Evolutionary conservation across 2,113 vertebrate species (phyloP).

Genomic region (Tragulus kanchil): DNA sequence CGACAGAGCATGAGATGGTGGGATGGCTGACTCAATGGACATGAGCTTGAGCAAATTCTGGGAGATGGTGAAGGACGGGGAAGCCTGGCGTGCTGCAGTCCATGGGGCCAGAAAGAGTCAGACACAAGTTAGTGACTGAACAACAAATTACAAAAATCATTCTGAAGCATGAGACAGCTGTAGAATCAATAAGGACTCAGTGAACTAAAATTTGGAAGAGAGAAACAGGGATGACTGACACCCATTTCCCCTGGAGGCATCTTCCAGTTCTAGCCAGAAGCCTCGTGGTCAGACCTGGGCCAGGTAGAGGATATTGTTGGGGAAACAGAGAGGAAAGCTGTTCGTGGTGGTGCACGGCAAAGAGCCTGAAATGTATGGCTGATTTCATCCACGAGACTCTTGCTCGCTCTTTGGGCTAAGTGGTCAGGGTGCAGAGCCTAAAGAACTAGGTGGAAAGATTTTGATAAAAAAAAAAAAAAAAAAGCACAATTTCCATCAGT

Average conservation of each 20-base stretch:
- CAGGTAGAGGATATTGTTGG: not conserved
- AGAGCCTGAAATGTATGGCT: not conserved
- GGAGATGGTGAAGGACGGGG: not conserved
- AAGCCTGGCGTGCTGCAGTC: not conserved
- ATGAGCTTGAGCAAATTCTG: not conserved
- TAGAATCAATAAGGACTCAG: not conserved
- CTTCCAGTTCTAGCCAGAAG: not conserved
- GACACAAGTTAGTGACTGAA: not conserved
- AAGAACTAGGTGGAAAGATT: not conserved
- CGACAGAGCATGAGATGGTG: not conserved
- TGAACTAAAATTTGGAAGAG: not conserved
- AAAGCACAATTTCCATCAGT: not conserved
- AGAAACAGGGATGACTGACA: not conserved
- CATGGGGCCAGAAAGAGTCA: not conserved
- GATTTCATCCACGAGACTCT: not conserved
- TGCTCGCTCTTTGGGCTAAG: not conserved
- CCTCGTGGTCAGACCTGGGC: not conserved
- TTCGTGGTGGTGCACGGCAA: not conserved
- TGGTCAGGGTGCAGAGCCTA: not conserved
- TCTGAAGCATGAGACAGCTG: not conserved
- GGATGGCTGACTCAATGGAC: not conserved
- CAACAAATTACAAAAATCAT: not conserved
- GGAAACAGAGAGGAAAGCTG: not conserved
- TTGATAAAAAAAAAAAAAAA: not conserved
- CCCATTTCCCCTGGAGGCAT: not conserved